Evolutionary conservation across 2,113 vertebrate species (phyloP).

Genomic region (Neopipo cinnamomea): DNA sequence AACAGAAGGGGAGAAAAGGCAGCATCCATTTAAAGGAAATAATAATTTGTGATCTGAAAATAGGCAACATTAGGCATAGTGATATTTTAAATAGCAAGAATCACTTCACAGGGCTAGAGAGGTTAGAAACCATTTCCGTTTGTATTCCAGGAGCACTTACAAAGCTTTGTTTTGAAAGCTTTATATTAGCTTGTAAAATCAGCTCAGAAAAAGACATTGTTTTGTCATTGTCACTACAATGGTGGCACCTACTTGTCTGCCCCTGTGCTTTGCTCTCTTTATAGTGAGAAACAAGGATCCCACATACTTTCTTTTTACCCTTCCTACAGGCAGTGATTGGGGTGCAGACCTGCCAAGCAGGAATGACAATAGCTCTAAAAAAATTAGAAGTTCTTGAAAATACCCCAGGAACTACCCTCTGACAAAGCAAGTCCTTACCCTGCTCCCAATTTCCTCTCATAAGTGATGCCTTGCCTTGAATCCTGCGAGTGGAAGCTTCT

Average conservation of each 20-base stretch:
- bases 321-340: neutral
- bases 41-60: neutral
- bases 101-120: neutral
- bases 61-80: neutral
- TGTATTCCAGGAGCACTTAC: neutral
- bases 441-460: neutral
- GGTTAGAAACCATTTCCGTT: neutral
- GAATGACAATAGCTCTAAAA: neutral
- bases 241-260: neutral
- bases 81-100: neutral
- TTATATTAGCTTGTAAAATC: neutral
- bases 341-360: neutral
- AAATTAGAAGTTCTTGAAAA: neutral
- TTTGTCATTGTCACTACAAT: neutral
- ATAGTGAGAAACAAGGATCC: neutral
- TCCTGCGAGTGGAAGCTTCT: neutral
- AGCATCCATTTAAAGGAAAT: neutral
- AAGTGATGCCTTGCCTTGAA: neutral
- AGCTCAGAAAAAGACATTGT: neutral
- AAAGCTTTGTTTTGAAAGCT: conserved; percentile 7
- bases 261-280: neutral
- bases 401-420: neutral
- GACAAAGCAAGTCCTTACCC: neutral
- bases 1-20: neutral
- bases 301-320: neutral